Evolutionary conservation across 2,888 invertebrate genomes (phyloP), one percentile per base, ranked within the genome.

Genomic region (Teinopalpus imperialis): DNA sequence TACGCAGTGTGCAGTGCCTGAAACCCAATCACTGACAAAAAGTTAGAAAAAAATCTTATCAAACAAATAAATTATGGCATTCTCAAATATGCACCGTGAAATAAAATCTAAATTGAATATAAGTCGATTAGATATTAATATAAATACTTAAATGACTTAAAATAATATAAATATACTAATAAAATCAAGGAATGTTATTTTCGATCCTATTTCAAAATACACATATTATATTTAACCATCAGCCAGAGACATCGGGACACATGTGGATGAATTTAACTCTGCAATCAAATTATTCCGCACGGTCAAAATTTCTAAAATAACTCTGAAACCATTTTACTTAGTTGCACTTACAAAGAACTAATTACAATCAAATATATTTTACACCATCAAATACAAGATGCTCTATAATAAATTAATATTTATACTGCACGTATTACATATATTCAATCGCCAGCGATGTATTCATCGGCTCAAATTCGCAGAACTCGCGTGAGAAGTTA

Each of bases 31-130:
- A n/a, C n/a, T n/a, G n/a, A n/a, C n/a, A n/a, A n/a, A n/a, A n/a
- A n/a, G n/a, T n/a, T n/a, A 86, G 87, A 81, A 86, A 82, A 81
- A 85, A 81, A 81, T 60, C 81, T 81, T 79, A 85, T 81, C 75
- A 81, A 74, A 69, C 74, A 76, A n/a, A 80, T 61, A 74, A 62
- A 68, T 67, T 71, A 83, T 83, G 83, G 83, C 85, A 83, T 81
- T 80, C 78, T 66, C 66, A 61, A 70, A 69, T 75, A 80, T 75
- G 81, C 85, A 81, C 83, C 85, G 69, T 57, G 47, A 61, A 57
- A 60, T 55, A 52, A 14, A 21, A 37, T 43, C 35, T 47, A 40
- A 41, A 23, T 41, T 12, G 3, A 43, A 34, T 43, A 35, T 18
- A 34, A 34, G 47, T 47, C 37, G 34, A 49, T 32, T 35, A 48